Percentiles rank a stretch among this genome's conserved stretches.
phyloP scores from a whole-genome alignment of 2,888 invertebrate genomes.

The Cephus rjabovi region DNA sequence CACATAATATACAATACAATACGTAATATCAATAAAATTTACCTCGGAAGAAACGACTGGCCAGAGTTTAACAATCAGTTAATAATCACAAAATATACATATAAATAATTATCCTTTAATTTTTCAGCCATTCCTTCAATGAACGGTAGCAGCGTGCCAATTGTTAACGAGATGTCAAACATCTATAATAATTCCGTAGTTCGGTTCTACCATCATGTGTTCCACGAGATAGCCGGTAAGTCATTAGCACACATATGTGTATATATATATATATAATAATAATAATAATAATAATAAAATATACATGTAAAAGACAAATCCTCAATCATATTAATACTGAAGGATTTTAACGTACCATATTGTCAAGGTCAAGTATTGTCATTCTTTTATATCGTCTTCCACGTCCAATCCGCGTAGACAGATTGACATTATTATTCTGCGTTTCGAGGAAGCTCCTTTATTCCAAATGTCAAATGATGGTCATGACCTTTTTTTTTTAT shows the following conservation, averaged over 20 bases:
- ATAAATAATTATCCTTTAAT: not conserved
- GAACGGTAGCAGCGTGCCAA: slow-evolving; percentile 49
- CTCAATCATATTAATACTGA: not conserved
- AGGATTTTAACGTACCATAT: no score
- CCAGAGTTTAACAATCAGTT: not conserved
- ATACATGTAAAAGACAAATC: not conserved
- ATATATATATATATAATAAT: no score
- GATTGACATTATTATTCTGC: not conserved
- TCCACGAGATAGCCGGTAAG: slow-evolving; percentile 77
- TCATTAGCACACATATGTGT: not conserved
- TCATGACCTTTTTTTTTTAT: not conserved
- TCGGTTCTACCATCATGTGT: slow-evolving; percentile 74
- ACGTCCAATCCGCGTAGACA: not conserved
- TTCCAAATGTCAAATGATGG: not conserved
- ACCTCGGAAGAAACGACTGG: not conserved
- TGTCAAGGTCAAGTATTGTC: not conserved
- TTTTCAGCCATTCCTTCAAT: slow-evolving; percentile 50
- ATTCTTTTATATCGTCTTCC: not conserved
- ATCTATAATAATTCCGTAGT: slow-evolving; percentile 74
- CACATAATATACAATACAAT: no score
- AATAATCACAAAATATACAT: no score
- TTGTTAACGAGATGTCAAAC: slow-evolving; percentile 56
- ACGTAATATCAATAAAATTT: not conserved
- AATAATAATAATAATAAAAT: not conserved
- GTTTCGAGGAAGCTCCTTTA: no score